phyloP scores from a whole-genome alignment of 2,797 vertebrate genomes.

The Mormyrops boulengeri region DNA sequence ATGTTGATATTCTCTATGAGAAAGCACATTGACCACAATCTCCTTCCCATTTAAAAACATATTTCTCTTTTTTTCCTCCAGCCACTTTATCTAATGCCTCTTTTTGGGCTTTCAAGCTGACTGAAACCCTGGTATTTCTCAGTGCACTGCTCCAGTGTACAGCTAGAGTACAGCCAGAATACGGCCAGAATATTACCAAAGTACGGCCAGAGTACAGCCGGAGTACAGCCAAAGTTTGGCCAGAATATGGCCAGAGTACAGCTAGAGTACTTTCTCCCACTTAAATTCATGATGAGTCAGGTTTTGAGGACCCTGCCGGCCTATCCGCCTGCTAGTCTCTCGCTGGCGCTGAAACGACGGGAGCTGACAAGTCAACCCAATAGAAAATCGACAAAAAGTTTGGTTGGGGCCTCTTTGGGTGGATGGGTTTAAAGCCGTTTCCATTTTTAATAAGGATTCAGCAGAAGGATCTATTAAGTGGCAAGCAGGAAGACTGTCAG shows the following conservation, averaged over 20 bases:
- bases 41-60: conserved; percentile 30
- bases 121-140: conserved; percentile 59
- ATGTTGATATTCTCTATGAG: conserved; percentile 40
- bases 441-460: conserved; percentile 72
- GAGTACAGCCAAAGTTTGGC: background rate
- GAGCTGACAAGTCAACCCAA: background rate
- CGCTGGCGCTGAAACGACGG: conserved; percentile 24
- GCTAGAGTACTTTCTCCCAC: conserved; percentile 28
- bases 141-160: conserved; percentile 27
- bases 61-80: conserved; percentile 15
- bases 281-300: conserved; percentile 64
- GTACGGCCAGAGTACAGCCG: background rate
- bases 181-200: background rate
- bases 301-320: conserved; percentile 50
- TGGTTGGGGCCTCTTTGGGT: conserved; percentile 60
- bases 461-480: conserved; percentile 62
- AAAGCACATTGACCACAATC: conserved; percentile 5
- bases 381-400: conserved; percentile 58
- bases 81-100: conserved; percentile 56
- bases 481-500: conserved; percentile 47
- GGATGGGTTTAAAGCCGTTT: conserved; percentile 64
- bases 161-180: background rate
- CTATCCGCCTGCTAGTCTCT: conserved; percentile 35
- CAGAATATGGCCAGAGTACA: background rate
- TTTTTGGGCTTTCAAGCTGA: conserved; percentile 56